Percentiles rank a stretch among this genome's conserved stretches.
phyloP scores from a whole-genome alignment of 2,888 invertebrate genomes.

The Mylabris sibirica region DNA sequence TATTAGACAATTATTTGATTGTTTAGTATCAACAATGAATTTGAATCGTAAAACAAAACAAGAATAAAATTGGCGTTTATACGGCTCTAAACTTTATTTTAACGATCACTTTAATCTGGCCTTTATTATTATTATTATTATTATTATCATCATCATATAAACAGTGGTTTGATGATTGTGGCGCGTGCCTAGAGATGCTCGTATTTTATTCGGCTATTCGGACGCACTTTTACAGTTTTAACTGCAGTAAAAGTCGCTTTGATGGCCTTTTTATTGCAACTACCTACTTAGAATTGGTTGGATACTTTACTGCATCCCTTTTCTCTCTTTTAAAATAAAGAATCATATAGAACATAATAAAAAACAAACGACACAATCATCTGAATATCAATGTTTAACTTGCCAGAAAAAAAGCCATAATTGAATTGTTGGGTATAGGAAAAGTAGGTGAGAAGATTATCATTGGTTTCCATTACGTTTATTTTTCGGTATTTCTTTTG shows the following conservation, averaged over 20 bases:
- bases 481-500: background rate
- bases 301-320: constrained; percentile 42
- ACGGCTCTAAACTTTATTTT: constrained; percentile 59
- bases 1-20: too few relatives aligned
- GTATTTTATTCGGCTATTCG: constrained; percentile 58
- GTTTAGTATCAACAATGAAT: constrained; percentile 52
- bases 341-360: background rate
- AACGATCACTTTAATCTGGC: constrained; percentile 61
- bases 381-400: background rate
- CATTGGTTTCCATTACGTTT: background rate
- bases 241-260: constrained; percentile 62
- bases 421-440: background rate
- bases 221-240: constrained; percentile 62
- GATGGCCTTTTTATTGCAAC: constrained; percentile 62
- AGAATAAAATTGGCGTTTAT: constrained; percentile 61
- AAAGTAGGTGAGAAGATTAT: constrained; percentile 5
- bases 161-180: constrained; percentile 56
- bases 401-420: background rate
- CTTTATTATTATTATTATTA: constrained; percentile 60
- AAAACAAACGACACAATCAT: background rate
- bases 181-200: constrained; percentile 59
- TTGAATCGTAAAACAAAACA: constrained; percentile 58
- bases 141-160: constrained; percentile 60
- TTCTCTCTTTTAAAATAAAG: constrained; percentile 39
- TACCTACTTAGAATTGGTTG: constrained; percentile 54